phyloP scores from a whole-genome alignment of 1,140 invertebrate genomes.

The Coelopa frigida region DNA sequence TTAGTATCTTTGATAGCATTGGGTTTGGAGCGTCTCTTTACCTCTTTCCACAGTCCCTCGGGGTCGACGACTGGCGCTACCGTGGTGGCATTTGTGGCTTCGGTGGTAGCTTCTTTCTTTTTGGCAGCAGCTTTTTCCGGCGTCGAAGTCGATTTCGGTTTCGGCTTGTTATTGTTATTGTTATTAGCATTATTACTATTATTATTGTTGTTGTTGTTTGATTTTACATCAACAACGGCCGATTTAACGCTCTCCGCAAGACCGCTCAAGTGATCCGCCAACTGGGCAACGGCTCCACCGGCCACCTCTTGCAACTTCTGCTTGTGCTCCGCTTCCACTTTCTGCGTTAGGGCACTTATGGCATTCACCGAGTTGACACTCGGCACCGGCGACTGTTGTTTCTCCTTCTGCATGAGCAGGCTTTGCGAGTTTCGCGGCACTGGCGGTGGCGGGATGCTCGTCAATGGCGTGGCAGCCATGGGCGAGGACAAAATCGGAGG shows the following conservation, averaged over 20 bases:
- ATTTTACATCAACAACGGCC: too few species aligned
- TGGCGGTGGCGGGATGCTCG: slow-evolving; percentile 59
- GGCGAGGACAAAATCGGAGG: slow-evolving; percentile 41
- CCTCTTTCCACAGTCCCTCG: slow-evolving; percentile 47
- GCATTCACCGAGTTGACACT: slow-evolving; percentile 27
- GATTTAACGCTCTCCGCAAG: slow-evolving; percentile 33
- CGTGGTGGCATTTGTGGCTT: slow-evolving; percentile 2
- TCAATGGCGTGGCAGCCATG: slow-evolving; percentile 52
- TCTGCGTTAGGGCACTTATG: slow-evolving; percentile 32
- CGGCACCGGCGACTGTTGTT: slow-evolving; percentile 14
- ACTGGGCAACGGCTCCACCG: slow-evolving; percentile 30
- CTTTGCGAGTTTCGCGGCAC: slow-evolving; percentile 49
- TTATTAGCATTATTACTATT: background rate
- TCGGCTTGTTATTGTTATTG: slow-evolving; percentile 7
- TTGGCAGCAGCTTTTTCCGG: slow-evolving; percentile 21
- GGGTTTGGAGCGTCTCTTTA: slow-evolving; percentile 51
- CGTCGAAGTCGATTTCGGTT: slow-evolving; percentile 31
- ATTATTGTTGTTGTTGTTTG: background rate
- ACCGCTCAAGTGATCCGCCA: slow-evolving; percentile 39
- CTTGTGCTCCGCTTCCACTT: slow-evolving; percentile 49
- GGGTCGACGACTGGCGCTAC: slow-evolving; percentile 15
- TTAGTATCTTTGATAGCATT: slow-evolving; percentile 45
- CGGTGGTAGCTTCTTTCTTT: background rate
- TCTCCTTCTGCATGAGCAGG: slow-evolving; percentile 29
- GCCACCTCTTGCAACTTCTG: slow-evolving; percentile 43